These are phyloP conservation scores for Drosophila kepulauana DNA, from an alignment of 1,140 invertebrate genomes.

Conservation along the genomic window DNA sequence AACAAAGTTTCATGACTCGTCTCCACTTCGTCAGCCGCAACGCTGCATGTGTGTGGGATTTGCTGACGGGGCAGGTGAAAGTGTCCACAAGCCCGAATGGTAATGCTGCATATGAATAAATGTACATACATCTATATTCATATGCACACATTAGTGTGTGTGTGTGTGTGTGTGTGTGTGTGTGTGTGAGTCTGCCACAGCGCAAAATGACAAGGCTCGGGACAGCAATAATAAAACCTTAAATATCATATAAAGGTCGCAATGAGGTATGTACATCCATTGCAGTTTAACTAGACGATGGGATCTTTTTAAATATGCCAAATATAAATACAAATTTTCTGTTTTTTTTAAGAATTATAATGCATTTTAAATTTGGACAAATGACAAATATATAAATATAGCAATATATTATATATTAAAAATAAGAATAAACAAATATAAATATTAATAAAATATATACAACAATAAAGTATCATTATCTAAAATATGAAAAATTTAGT, in stretches of 20 bases:
- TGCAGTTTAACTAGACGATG: conserved; percentile 38
- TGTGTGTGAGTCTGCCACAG: too few relatives aligned
- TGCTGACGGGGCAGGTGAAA: conserved; percentile 69
- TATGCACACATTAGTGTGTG: not conserved
- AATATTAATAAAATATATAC: too few relatives aligned
- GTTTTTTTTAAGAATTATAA: too few relatives aligned
- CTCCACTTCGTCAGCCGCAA: not conserved
- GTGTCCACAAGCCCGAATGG: conserved; percentile 18
- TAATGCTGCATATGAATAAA: conserved; percentile 8
- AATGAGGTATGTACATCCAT: conserved; percentile 11
- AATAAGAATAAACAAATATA: too few relatives aligned
- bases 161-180: too few relatives aligned
- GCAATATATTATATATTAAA: too few relatives aligned
- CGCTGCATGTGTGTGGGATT: conserved; percentile 62
- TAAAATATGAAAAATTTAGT: too few relatives aligned
- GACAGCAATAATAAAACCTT: conserved; percentile 60
- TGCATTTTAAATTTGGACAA: too few relatives aligned
- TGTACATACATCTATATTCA: conserved; percentile 20
- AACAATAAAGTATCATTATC: too few relatives aligned
- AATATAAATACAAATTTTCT: not conserved
- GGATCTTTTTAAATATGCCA: not conserved
- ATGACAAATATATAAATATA: too few relatives aligned
- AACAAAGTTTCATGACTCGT: conserved; percentile 63
- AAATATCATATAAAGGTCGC: conserved; percentile 44
- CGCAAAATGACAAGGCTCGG: conserved; percentile 44